Evolutionary conservation across 2,888 invertebrate genomes (phyloP), one percentile per base, ranked within the genome.

Genomic region (Limnephilus rhombicus): DNA sequence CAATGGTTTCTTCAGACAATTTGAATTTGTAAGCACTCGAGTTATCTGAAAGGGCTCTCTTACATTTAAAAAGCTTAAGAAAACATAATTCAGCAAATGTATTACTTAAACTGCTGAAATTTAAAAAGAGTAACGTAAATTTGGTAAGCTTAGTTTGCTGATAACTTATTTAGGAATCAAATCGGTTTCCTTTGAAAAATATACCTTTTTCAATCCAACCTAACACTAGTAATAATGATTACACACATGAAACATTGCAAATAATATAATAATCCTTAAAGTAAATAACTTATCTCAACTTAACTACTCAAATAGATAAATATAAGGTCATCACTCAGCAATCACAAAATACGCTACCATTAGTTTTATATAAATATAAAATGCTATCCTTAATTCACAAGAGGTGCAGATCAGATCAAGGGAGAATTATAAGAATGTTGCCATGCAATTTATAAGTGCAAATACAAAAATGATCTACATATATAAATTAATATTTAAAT

Each of bases 271-370:
- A 53, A 88, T 53, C 68, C 88, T 88, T 88, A 86, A 86, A 45
- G 49, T 86, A 86, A 86, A 86, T 49, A 86, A 86, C 45, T 86
- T 86, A 86, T 45, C 86, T 86, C 86, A 41, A 86, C 85, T 45
- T 24, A 45, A 12, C n/a, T 45, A 31, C 9, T 29, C n/a, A 34
- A 34, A 68, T 13, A 24, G 49, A 34, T 88, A 88, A 88, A 88
- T 88, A 18, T 88, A 88, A 68, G 29, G 49, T 88, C 53, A 88
- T 88, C 88, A 88, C 68, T 88, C 37, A 11, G 41, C 12, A 24
- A 86, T 86, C 45, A 86, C 86, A 45, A 88, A 87, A 53, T 88
- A 34, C 29, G 29, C 29, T n/a, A 34, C 15, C 37, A 68, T 34
- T 37, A 88, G 13, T 12, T 85, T 82, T 82, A 34, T 82, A 82